These are phyloP conservation scores for Drosophila paucipuncta DNA, from an alignment of 2,888 invertebrate genomes.

Conservation along the genomic window DNA sequence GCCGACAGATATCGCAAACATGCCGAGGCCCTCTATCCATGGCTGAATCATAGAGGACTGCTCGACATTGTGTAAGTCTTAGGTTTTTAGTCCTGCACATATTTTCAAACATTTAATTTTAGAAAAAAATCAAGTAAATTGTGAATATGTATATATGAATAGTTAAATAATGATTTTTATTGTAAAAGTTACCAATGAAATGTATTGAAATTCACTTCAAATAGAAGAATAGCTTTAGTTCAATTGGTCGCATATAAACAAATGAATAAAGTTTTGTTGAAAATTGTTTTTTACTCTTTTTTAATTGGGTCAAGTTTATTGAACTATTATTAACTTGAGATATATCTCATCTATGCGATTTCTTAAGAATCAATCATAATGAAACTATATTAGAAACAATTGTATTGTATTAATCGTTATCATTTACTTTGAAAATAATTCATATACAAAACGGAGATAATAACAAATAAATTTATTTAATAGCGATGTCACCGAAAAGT, in stretches of 20 bases:
- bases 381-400: background rate
- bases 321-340: background rate
- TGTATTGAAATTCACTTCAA: background rate
- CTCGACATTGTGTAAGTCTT: conserved; percentile 46
- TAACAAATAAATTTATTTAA: background rate
- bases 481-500: background rate
- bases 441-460: background rate
- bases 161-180: background rate
- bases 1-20: conserved; percentile 64
- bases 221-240: background rate
- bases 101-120: conserved; percentile 13
- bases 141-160: background rate
- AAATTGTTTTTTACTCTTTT: background rate
- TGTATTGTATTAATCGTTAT: background rate
- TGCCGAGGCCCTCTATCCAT: conserved; percentile 66
- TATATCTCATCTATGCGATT: background rate
- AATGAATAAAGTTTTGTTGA: background rate
- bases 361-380: background rate
- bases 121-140: background rate
- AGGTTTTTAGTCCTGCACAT: no score
- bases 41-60: conserved; percentile 69
- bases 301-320: background rate
- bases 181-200: background rate
- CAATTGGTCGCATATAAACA: background rate
- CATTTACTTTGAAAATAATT: background rate